These are phyloP conservation scores for Bufo gargarizans DNA, from an alignment of 2,113 vertebrate species.

Conservation along the genomic window DNA sequence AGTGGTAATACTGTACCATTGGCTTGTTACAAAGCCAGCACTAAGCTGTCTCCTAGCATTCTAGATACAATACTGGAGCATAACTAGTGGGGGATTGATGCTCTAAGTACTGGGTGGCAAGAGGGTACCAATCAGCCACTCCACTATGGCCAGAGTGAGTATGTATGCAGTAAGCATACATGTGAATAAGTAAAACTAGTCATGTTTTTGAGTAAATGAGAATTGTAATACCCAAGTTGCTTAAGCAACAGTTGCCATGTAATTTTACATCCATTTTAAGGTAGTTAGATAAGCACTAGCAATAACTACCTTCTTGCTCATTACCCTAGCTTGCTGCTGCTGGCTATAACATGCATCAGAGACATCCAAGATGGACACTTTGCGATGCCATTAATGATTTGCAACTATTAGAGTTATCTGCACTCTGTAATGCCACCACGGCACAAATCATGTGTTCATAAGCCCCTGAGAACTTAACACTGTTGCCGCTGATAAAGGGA, in stretches of 20 bases:
- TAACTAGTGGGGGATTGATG: too few species aligned
- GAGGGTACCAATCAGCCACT: too few species aligned
- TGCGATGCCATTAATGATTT: slow-evolving; percentile 55
- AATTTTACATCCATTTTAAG: background rate
- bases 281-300: background rate
- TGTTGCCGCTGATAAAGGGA: slow-evolving; percentile 56
- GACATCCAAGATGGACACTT: slow-evolving; percentile 1
- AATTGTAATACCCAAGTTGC: background rate
- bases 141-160: too few species aligned
- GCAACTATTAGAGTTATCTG: slow-evolving; percentile 45
- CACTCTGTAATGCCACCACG: slow-evolving; percentile 20
- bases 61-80: too few species aligned
- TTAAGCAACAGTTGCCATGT: background rate
- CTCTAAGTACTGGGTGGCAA: too few species aligned
- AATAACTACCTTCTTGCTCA: background rate
- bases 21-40: too few species aligned
- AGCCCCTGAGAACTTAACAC: slow-evolving; percentile 49
- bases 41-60: too few species aligned
- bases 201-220: background rate
- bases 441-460: slow-evolving; percentile 38
- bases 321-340: background rate
- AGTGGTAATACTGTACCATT: too few species aligned
- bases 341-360: slow-evolving; percentile 12
- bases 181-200: too few species aligned
- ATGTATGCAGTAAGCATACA: too few species aligned